These are phyloP conservation scores for Phocoena phocoena DNA, from an alignment of 2,113 vertebrate species.

Conservation along the genomic window DNA sequence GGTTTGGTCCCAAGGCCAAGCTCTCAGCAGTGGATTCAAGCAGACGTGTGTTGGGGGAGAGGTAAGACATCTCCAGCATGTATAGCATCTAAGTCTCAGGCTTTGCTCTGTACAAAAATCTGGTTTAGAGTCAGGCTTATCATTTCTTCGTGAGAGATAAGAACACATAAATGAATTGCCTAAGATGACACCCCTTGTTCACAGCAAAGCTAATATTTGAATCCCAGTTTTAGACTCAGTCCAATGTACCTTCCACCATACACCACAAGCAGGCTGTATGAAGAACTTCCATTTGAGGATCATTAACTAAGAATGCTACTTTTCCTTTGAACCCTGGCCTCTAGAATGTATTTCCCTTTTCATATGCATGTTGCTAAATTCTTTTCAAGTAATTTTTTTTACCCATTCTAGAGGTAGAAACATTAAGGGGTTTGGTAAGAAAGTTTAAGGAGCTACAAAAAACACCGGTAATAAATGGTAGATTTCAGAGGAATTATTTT, in stretches of 20 bases:
- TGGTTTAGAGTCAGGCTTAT: neutral
- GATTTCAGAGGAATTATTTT: slow-evolving; percentile 33
- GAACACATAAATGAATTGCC: neutral
- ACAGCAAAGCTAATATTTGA: neutral
- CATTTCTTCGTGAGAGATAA: neutral
- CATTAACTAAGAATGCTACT: neutral
- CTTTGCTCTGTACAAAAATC: neutral
- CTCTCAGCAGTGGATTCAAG: neutral
- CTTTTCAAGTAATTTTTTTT: neutral
- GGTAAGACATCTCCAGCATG: no score
- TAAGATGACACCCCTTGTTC: neutral
- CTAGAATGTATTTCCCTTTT: neutral
- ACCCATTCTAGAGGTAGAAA: neutral
- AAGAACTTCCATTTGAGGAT: neutral
- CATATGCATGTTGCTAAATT: neutral
- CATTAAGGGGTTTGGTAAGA: neutral
- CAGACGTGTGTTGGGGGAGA: neutral
- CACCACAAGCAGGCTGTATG: neutral
- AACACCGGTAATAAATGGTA: neutral
- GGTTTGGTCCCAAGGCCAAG: neutral
- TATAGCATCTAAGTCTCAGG: neutral
- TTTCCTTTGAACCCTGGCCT: neutral
- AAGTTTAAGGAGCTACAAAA: neutral
- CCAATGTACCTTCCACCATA: neutral
- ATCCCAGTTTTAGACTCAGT: neutral